Conservation (phyloP, 2,797 vertebrate species). For the Phataginus tricuspis region DNA sequence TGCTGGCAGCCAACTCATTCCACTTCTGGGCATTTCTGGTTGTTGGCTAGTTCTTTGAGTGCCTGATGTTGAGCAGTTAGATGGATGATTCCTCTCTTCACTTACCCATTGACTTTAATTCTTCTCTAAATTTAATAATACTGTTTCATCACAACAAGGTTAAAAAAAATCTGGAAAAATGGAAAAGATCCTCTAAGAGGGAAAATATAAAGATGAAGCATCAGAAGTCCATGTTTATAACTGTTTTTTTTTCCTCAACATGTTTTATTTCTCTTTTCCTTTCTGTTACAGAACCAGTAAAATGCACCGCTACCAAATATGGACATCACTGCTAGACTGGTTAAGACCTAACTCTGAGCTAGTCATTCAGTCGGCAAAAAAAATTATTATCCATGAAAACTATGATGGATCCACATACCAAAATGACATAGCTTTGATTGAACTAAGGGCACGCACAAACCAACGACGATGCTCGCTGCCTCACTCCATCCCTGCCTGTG, state of each 20-base stretch:
- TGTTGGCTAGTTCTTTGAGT: background rate
- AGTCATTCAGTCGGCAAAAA: slow-evolving; percentile 80
- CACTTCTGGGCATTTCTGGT: background rate
- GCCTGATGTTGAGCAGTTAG: background rate
- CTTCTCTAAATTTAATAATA: background rate
- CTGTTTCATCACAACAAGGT: background rate
- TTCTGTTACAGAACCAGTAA: slow-evolving; percentile 84
- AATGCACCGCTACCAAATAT: slow-evolving; percentile 86
- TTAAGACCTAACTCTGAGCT: background rate
- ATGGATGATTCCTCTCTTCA: background rate
- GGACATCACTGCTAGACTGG: slow-evolving; percentile 89
- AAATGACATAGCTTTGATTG: slow-evolving; percentile 96
- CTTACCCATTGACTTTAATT: background rate
- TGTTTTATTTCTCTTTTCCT: background rate
- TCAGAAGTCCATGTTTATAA: background rate
- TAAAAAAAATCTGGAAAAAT: background rate
- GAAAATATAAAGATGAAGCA: background rate
- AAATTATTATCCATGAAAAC: slow-evolving; percentile 89
- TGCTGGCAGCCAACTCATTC: background rate
- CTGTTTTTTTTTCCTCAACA: background rate
- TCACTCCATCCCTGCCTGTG: slow-evolving; percentile 87
- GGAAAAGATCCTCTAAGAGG: background rate
- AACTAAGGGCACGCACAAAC: slow-evolving; percentile 81
- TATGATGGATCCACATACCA: slow-evolving; percentile 88
- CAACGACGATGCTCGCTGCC: slow-evolving; percentile 74